Conservation (phyloP, 2,113 vertebrate species). For the Platysternon megacephalum region DNA sequence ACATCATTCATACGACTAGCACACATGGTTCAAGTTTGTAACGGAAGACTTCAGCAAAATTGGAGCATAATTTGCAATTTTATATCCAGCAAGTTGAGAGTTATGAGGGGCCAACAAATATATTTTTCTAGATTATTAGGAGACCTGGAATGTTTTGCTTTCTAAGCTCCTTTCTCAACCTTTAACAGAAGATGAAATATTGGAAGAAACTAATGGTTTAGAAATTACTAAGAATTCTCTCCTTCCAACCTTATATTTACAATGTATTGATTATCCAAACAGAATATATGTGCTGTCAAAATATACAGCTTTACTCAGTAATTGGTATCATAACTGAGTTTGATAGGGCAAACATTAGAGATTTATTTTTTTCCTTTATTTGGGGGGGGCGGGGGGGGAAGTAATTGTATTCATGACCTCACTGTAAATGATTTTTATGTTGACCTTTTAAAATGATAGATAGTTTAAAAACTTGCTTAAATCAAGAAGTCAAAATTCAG, state of each 20-base stretch:
- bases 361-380: neutral
- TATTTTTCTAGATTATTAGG: slow-evolving; percentile 50
- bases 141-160: slow-evolving; percentile 49
- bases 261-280: neutral
- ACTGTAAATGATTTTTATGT: neutral
- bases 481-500: neutral
- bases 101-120: slow-evolving; percentile 41
- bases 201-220: neutral
- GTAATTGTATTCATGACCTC: rapidly evolving
- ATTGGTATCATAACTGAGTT: neutral
- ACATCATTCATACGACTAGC: neutral
- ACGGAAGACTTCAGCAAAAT: neutral
- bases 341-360: neutral
- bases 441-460: neutral
- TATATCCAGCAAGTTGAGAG: neutral
- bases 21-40: neutral
- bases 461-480: neutral
- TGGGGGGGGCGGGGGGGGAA: too few species aligned
- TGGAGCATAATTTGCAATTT: neutral
- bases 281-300: neutral
- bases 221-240: neutral
- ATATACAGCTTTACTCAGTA: neutral
- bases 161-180: slow-evolving; percentile 34
- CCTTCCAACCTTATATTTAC: neutral
- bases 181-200: neutral